phyloP scores from a whole-genome alignment of 2,797 vertebrate genomes.

The Apogon hyalosoma region DNA sequence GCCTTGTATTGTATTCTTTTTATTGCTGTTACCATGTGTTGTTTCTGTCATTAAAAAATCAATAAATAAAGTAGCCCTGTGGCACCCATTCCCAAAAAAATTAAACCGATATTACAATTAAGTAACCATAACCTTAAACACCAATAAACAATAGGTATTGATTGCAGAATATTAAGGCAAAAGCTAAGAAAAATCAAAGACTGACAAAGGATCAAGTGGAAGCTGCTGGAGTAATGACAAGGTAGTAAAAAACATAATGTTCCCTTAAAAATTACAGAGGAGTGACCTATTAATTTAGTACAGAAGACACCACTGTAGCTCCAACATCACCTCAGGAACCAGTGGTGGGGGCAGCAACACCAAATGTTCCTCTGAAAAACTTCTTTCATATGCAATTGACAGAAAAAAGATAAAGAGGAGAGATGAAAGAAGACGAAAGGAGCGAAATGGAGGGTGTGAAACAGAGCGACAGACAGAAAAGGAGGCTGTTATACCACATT shows the following conservation, averaged over 20 bases:
- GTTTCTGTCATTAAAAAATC: too few species aligned
- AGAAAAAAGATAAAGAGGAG: conserved; percentile 18
- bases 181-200: too few species aligned
- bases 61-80: too few species aligned
- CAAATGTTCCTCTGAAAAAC: conserved; percentile 53
- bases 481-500: conserved; percentile 33
- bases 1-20: too few species aligned
- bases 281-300: conserved; percentile 60
- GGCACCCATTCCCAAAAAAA: too few species aligned
- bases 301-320: conserved; percentile 29
- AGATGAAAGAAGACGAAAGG: conserved; percentile 2
- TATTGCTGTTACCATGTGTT: too few species aligned
- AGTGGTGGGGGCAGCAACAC: conserved; percentile 35
- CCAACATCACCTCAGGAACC: conserved; percentile 53
- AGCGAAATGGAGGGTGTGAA: conserved; percentile 9
- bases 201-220: background rate
- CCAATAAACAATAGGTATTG: too few species aligned
- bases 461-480: conserved; percentile 30
- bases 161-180: too few species aligned
- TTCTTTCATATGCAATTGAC: conserved; percentile 53
- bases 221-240: conserved; percentile 39
- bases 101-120: too few species aligned
- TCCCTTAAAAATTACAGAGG: conserved; percentile 52
- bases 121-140: too few species aligned
- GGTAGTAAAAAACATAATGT: conserved; percentile 38